These are phyloP conservation scores for Ptychochromis oligacanthus DNA, from an alignment of 2,113 vertebrate species.

Conservation along the genomic window DNA sequence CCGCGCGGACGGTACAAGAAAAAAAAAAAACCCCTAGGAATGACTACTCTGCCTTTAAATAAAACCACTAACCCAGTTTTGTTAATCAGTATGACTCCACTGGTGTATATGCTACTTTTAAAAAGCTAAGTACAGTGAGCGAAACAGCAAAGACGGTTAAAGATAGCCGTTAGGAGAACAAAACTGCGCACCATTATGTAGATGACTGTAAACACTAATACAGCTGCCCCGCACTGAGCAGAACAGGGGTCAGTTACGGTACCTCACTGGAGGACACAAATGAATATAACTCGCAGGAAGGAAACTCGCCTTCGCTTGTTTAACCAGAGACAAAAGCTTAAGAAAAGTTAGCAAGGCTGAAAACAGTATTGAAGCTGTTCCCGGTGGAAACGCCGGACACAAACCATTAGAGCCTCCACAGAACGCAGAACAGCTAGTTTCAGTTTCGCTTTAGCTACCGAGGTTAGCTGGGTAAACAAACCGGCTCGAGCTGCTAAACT, in stretches of 20 bases:
- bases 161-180: not conserved
- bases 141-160: not conserved
- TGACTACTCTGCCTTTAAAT: not conserved
- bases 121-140: no score
- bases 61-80: not conserved
- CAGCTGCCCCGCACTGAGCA: not conserved
- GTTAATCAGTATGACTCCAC: not conserved
- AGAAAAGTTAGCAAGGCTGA: not conserved
- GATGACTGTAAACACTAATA: not conserved
- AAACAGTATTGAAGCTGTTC: not conserved
- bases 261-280: not conserved
- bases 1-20: no score
- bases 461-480: conserved; percentile 24
- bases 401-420: not conserved
- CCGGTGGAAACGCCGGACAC: not conserved
- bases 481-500: conserved; percentile 37
- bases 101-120: no score
- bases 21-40: no score
- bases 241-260: not conserved
- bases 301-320: conserved; percentile 34
- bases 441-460: not conserved
- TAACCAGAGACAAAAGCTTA: not conserved
- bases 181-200: not conserved
- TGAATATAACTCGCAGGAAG: conserved; percentile 3
- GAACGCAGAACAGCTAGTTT: conserved; percentile 34